A percentile compares a stretch with the other conserved stretches of the same genome.
Evolutionary conservation across 2,797 vertebrate genomes (phyloP).

Genomic region (Trematomus bernacchii): DNA sequence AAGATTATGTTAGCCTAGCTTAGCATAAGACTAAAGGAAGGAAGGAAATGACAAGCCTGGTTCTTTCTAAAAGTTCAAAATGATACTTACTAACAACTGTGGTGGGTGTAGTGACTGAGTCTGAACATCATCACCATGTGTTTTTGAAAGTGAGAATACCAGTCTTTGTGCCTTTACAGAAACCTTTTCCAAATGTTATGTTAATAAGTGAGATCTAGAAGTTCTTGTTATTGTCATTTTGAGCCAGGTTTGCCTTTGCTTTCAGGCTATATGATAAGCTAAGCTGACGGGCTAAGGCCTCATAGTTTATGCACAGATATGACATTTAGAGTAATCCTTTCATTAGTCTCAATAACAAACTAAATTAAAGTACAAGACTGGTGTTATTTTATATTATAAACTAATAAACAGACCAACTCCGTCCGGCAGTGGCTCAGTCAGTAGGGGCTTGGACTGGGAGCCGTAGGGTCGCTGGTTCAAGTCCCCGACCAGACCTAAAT

Average conservation of each 20-base stretch:
- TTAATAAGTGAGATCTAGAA: neutral
- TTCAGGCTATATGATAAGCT: neutral
- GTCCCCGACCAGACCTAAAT: too few species aligned
- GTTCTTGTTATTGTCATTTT: neutral
- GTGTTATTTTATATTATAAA: neutral
- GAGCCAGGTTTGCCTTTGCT: neutral
- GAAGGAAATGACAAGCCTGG: neutral
- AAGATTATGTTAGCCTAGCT: neutral
- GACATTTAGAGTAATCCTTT: neutral
- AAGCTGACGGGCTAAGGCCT: neutral
- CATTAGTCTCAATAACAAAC: too few species aligned
- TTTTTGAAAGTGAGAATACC: neutral
- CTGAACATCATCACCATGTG: neutral
- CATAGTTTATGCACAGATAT: neutral
- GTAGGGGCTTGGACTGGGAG: too few species aligned
- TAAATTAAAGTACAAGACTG: too few species aligned
- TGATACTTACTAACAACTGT: neutral
- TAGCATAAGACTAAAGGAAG: neutral
- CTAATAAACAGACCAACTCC: neutral
- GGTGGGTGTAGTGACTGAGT: neutral
- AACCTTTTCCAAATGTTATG: neutral
- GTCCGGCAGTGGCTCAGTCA: too few species aligned
- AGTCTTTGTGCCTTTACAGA: neutral
- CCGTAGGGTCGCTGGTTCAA: too few species aligned
- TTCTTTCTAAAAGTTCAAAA: neutral